Base-by-base conservation (phyloP, 2,113 vertebrate species). In the Seriola quinqueradiata region DNA sequence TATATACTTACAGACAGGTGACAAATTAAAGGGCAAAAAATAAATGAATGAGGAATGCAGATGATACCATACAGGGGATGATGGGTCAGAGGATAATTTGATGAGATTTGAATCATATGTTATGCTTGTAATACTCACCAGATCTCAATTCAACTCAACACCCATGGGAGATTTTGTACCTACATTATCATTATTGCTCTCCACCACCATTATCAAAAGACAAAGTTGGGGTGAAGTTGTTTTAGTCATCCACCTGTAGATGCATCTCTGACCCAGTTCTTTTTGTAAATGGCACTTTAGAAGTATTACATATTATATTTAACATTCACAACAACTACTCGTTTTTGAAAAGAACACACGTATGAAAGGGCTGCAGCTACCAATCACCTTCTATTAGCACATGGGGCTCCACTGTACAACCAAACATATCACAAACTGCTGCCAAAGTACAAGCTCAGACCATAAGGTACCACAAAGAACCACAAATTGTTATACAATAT, bases 221-320 rank as follows among this genome's bases (percentile, higher is more conserved):
- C 16, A 23, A 66, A 55, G 5, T 10, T 1, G 17, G 34, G 72
- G 8, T 28, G 13, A 48, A 17, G 4, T 1, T 48, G 4, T 5
- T 17, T 48, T 48, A 48, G 16, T 48, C 46, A 48, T 17, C 14
- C 46, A 54, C 50, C 21, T 11, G 7, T 44, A 16, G 44, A 36
- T 36, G 40, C 21, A 42, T 57, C 23, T 17, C 36, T n/a, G 46
- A n/a, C 23, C 4, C 3, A n/a, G 9, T 34, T 19, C 14, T 54
- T 3, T 25, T 58, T 42, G 34, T 4, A 59, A 69, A 69, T 16
- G 14, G 6, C 4, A 16, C 21, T 70, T 34, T 2, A 44, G 13
- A 71, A 55, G 42, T 44, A 21, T 57, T n/a, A 66, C 5, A 65
- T 5, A 52, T 52, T 12, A 57, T 32, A 61, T 69, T 77, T 34